Percentiles rank a stretch among this genome's conserved stretches.
phyloP scores from a whole-genome alignment of 1,140 invertebrate genomes.

The Bemisia tabaci region DNA sequence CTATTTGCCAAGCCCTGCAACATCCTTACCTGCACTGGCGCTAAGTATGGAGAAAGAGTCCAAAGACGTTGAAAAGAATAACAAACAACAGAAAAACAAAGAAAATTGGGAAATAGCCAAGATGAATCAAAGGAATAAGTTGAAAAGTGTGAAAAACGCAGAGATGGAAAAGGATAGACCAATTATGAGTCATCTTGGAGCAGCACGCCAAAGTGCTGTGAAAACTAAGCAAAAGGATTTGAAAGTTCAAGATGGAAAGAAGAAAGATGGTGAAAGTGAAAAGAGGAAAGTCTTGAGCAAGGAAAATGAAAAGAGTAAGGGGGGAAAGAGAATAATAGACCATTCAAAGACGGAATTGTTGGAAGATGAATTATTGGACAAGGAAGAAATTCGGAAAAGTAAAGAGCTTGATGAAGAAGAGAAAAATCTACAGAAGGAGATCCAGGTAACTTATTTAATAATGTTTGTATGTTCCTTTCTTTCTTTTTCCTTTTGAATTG shows the following conservation, averaged over 20 bases:
- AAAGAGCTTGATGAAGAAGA: conserved; percentile 61
- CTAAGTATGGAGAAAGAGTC: conserved; percentile 13
- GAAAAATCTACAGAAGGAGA: conserved; percentile 63
- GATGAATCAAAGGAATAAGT: conserved; percentile 18
- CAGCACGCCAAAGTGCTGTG: background rate
- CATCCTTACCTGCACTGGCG: conserved; percentile 39
- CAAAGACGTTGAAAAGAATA: conserved; percentile 5
- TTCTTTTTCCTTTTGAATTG: no score
- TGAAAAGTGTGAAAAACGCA: conserved; percentile 15
- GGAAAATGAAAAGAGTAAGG: conserved; percentile 10
- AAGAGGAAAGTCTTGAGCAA: background rate
- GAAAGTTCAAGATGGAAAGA: background rate
- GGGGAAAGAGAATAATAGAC: conserved; percentile 6
- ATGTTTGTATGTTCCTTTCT: no score
- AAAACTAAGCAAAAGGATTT: background rate
- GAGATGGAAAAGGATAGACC: background rate
- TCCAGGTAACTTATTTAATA: no score
- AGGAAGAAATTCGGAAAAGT: conserved; percentile 20
- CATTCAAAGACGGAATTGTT: conserved; percentile 9
- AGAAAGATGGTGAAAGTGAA: conserved; percentile 5
- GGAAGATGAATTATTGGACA: conserved; percentile 17
- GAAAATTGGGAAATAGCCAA: conserved; percentile 12
- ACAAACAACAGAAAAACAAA: conserved; percentile 10
- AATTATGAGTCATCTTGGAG: background rate
- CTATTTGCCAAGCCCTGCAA: conserved; percentile 38